These are phyloP conservation scores for Gymnoscopelus braueri DNA, from an alignment of 2,797 vertebrate genomes.

Conservation along the genomic window DNA sequence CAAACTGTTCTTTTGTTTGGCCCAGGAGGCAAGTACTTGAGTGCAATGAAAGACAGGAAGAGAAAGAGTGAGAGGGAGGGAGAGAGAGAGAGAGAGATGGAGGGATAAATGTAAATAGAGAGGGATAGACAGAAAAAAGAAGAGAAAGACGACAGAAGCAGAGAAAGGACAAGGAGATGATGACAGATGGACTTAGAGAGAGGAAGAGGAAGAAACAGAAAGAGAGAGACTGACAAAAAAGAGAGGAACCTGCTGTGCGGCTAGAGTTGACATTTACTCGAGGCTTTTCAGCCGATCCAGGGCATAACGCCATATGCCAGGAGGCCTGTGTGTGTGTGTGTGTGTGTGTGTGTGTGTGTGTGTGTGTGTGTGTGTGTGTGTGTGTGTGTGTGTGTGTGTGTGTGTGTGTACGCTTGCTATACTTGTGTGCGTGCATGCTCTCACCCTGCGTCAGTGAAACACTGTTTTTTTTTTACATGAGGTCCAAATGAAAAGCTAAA, in stretches of 20 bases:
- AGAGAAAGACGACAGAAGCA: no score
- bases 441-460: not conserved
- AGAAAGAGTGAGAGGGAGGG: no score
- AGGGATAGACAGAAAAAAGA: no score
- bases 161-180: no score
- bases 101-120: no score
- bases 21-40: no score
- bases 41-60: no score
- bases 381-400: not conserved
- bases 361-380: not conserved
- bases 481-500: not conserved
- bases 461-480: not conserved
- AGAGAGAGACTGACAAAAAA: not conserved
- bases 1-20: no score
- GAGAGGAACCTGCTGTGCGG: not conserved
- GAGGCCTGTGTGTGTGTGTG: not conserved
- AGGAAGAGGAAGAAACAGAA: not conserved
- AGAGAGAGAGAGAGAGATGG: no score
- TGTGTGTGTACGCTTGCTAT: not conserved
- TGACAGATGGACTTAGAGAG: no score
- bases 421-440: not conserved
- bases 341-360: not conserved
- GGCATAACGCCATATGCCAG: not conserved
- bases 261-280: constrained; percentile 1
- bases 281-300: not conserved